Evolutionary conservation across 2,888 invertebrate genomes (phyloP), one percentile per base, ranked within the genome.

Genomic region (Tricholauxania praeusta): DNA sequence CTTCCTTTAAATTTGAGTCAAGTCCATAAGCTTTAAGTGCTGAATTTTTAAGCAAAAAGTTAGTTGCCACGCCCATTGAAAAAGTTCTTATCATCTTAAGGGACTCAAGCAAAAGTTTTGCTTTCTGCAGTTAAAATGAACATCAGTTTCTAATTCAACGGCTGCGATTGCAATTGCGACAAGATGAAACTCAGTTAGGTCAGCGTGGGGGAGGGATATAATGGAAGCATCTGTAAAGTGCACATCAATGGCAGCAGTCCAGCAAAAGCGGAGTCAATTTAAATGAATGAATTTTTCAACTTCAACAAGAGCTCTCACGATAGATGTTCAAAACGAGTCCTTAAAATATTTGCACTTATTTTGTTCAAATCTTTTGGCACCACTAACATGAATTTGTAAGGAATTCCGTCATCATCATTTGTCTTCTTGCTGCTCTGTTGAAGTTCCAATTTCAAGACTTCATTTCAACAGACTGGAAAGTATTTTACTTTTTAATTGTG

Each of bases 131-230:
- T 65, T 68, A 68, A 72, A 10, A 39, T 39, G 63, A 63, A 63
- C 68, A 72, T 72, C 63, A 72, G 67, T 72, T 72, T 68, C 19
- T 39, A 68, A 68, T 68, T 72, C 68, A 72, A 60, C 63, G 72
- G 53, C 22, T 57, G n/a, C 63, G 49, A 48, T 52, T 53, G 48
- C 39, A 17, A 12, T 32, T 65, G 65, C 22, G 49, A 22, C 63
- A 19, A 49, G 65, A 8, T 51, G 65, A 32, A 39, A 39, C 39
- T 39, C 39, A 39, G 39, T 39, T 10, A 10, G 39, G 39, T 39
- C 39, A 39, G 39, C 5, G 39, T 1, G 10, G 39, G 1, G 39
- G 10, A 39, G 39, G 7, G 39, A 1, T 39, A 39, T 10, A 39
- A 10, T 7, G 39, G 22, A 51, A 64, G 64, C 47, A 51, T 22